Base-by-base conservation (phyloP, 2,113 vertebrate genomes). In the Chloebia gouldiae region DNA sequence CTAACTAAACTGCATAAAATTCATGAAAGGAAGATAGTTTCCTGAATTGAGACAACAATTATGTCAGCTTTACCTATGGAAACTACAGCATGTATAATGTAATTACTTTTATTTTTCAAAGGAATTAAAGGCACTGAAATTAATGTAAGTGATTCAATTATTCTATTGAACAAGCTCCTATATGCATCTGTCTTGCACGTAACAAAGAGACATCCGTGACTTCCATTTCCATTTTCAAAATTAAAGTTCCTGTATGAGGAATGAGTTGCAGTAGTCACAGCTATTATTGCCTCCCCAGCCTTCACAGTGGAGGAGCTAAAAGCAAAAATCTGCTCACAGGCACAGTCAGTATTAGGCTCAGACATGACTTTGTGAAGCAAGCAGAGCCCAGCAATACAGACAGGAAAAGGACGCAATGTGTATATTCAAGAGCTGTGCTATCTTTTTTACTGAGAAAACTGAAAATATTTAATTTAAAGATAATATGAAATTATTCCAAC, bases 401-500 rank as follows among this genome's bases (percentile, higher is more conserved):
- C 20, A 42, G 1, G 70, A 13, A 57, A 82, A 93, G 13, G 25
- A 78, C 15, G 59, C 68, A 69, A 73, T 2, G 16, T 0, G 2
- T 28, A 30, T 33, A 81, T 51, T 85, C 78, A 75, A 85, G 92
- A 90, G 49, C 40, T 47, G 30, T 64, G 44, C 35, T 88, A 15
- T 63, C 45, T 70, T 76, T 60, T 40, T 76, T 42, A 91, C 22
- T 30, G 24, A 81, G 69, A 81, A 33, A 86, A 47, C 27, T 16
- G 68, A 86, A 92, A 30, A 50, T 76, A 95, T 82, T 95, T 92
- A 9, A 76, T 60, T 89, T 92, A 90, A 94, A 53, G 20, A 93
- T 68, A 95, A 51, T 51, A 93, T 45, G 15, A 92, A 95, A 94
- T 70, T 25, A 91, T 86, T 93, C 61, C 78, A 94, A 93, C 95